A percentile compares a stretch with the other conserved stretches of the same genome.
These are phyloP conservation scores for Melanchra persicariae DNA, from an alignment of 2,888 invertebrate species.

Conservation along the genomic window DNA sequence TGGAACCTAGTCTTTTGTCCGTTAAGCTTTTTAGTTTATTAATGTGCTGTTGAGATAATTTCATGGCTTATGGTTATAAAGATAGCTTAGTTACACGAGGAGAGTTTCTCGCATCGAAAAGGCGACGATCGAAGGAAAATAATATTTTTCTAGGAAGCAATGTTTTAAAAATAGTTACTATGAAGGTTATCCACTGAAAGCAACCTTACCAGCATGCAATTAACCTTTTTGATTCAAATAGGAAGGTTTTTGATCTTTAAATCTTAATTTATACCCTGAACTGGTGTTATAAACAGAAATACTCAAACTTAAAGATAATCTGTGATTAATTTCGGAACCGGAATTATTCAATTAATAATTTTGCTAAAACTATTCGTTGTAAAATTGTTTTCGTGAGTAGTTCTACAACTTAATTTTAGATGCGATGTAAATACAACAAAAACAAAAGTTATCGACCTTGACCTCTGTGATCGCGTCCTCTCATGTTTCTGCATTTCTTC, in stretches of 20 bases:
- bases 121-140: background rate
- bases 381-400: conserved; percentile 9
- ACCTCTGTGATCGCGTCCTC: background rate
- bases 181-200: background rate
- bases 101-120: background rate
- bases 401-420: background rate
- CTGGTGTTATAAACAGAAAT: too few species aligned
- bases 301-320: too few species aligned
- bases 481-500: background rate
- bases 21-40: background rate
- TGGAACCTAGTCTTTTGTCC: background rate
- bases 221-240: too few species aligned
- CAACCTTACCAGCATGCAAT: background rate
- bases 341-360: background rate
- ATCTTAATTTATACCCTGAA: too few species aligned
- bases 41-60: background rate
- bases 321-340: too few species aligned
- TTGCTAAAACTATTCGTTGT: background rate
- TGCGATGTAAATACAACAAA: background rate
- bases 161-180: background rate
- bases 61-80: background rate
- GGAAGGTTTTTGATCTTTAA: too few species aligned
- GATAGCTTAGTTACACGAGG: background rate
- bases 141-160: background rate
- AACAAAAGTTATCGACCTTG: background rate